Conservation (phyloP, 1,140 invertebrate species). For the Adelges cooleyi region DNA sequence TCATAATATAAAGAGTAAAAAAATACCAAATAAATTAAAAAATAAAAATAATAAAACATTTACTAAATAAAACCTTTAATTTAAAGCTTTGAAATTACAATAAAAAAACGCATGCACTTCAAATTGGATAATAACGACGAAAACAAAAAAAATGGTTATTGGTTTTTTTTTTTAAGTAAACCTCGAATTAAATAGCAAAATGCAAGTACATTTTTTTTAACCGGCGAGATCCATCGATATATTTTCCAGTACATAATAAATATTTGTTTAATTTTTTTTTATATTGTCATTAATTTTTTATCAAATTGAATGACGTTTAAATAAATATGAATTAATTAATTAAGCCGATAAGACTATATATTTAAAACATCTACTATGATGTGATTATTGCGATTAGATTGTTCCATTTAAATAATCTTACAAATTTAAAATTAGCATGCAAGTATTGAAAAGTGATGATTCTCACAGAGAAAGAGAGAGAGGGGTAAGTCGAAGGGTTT, state of each 20-base stretch:
- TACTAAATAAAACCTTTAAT: constrained; percentile 22
- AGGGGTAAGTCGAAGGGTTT: background rate
- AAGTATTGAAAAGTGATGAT: background rate
- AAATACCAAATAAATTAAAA: constrained; percentile 29
- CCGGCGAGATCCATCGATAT: constrained; percentile 26
- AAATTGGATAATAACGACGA: constrained; percentile 1
- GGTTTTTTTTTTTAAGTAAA: constrained; percentile 19
- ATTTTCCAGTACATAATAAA: constrained; percentile 25
- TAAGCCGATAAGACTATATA: background rate
- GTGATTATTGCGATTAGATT: constrained; percentile 21
- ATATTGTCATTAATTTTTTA: constrained; percentile 6
- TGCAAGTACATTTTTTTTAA: constrained; percentile 12
- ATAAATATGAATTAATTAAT: no score
- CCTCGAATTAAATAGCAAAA: constrained; percentile 21
- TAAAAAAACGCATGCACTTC: constrained; percentile 1
- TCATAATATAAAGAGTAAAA: constrained; percentile 28
- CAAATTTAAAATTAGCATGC: background rate
- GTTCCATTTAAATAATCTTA: constrained; percentile 1
- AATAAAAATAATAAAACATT: constrained; percentile 21
- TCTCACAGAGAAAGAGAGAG: background rate
- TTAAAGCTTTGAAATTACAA: constrained; percentile 10
- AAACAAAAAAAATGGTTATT: constrained; percentile 7
- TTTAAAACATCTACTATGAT: background rate
- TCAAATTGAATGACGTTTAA: no score
- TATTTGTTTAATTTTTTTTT: background rate